Base-by-base conservation (phyloP, 2,113 vertebrate species). In the Odocoileus hemionus region DNA sequence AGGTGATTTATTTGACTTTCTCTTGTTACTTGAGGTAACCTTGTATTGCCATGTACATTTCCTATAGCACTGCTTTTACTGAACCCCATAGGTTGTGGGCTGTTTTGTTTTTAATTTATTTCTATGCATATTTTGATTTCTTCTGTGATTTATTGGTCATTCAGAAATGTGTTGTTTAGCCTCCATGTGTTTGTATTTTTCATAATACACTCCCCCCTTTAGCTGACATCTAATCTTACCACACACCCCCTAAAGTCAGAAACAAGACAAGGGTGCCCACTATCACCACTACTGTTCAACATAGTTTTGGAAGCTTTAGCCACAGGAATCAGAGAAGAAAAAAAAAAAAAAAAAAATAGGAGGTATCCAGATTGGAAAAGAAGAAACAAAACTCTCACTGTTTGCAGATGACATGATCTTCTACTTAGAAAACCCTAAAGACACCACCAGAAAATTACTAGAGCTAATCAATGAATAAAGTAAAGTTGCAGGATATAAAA, bases 71-170 rank as follows among this genome's bases (percentile, higher is more conserved):
- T 21, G 17, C 17, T 67, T 67, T 67, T 67, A 67, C 17, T 67
- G 33, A 67, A 67, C n/a, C 64, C 33, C n/a, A 21, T 21, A n/a
- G 33, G 64, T 67, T 67, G 10, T 36, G 8, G 0, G 64, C n/a
- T 36, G 16, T 10, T 4, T 0, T 10, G 16, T 67, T 36, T 67
- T 67, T 67, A 8, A 11, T n/a, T 67, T 1, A 0, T 67, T 67
- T 36, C 16, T 21, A 67, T 67, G 64, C 64, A 10, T 67, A 5
- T 67, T 36, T 67, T 67, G 4, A 36, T 64, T 67, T n/a, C 7
- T n/a, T 67, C 61, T n/a, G 60, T 33, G 33, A 67, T n/a, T 67
- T 67, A n/a, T 67, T 67, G 33, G 33, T 67, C n/a, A 67, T n/a
- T n/a, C 33, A 19, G 8, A 67, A 10, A 4, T 9, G 33, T n/a